phyloP scores from a whole-genome alignment of 1,140 invertebrate genomes.

The Atopsyche davidsoni region DNA sequence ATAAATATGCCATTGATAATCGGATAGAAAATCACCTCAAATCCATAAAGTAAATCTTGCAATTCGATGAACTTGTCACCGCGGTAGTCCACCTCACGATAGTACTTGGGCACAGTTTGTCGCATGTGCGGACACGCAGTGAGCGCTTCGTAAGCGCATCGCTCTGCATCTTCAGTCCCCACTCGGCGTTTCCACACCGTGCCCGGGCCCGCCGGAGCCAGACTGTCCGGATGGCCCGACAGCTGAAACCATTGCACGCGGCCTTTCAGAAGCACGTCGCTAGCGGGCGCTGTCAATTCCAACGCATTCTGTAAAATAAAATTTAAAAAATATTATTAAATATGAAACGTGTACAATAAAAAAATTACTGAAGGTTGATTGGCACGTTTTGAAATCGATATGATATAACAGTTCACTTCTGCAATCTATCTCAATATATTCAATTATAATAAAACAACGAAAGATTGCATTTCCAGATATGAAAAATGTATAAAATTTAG shows the following conservation, averaged over 20 bases:
- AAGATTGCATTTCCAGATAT: too few species aligned
- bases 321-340: background rate
- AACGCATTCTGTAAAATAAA: constrained; percentile 78
- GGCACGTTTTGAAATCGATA: too few species aligned
- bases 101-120: constrained; percentile 80
- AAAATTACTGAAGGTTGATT: constrained; percentile 1
- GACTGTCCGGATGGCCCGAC: constrained; percentile 86
- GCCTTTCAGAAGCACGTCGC: constrained; percentile 77
- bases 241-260: constrained; percentile 80
- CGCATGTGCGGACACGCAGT: constrained; percentile 67
- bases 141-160: constrained; percentile 74
- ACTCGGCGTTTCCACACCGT: constrained; percentile 88
- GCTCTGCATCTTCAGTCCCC: constrained; percentile 68
- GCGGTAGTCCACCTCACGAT: constrained; percentile 78
- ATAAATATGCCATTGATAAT: background rate
- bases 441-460: too few species aligned
- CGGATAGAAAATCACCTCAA: constrained; percentile 46
- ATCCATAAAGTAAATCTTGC: constrained; percentile 80
- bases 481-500: too few species aligned
- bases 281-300: constrained; percentile 85
- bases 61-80: constrained; percentile 86
- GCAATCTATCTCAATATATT: too few species aligned
- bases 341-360: background rate
- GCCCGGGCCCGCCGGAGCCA: constrained; percentile 88
- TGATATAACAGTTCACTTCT: too few species aligned